These are phyloP conservation scores for Nemapogon koenigi DNA, from an alignment of 2,888 invertebrate genomes.

Conservation along the genomic window DNA sequence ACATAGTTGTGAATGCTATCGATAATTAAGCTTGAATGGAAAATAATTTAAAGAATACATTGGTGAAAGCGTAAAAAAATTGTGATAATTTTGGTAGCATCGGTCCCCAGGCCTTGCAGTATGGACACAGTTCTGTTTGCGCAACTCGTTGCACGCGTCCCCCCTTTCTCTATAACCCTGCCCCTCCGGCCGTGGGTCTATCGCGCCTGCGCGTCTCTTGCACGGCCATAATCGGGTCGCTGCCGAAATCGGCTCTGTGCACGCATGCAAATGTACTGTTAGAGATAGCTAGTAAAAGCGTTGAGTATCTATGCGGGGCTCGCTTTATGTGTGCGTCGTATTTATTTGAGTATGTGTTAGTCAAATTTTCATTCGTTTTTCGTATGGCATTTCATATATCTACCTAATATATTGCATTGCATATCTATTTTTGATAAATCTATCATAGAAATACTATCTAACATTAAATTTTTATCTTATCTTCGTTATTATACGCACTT, in stretches of 20 bases:
- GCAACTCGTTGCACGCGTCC: constrained; percentile 55
- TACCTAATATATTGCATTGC: no score
- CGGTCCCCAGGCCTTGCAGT: constrained; percentile 4
- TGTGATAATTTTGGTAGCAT: background rate
- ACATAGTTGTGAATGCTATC: no score
- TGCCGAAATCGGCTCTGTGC: constrained; percentile 31
- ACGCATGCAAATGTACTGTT: constrained; percentile 64
- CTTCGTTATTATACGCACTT: no score
- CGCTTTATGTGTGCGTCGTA: background rate
- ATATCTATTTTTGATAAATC: no score
- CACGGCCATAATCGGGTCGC: constrained; percentile 58
- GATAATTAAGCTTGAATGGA: no score
- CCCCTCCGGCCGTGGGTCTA: constrained; percentile 18
- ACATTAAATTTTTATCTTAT: no score
- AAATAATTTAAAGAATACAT: no score
- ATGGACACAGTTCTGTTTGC: constrained; percentile 29
- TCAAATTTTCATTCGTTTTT: no score
- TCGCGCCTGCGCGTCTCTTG: constrained; percentile 58
- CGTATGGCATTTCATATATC: no score
- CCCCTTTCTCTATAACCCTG: constrained; percentile 24
- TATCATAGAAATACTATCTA: no score
- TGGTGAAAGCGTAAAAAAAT: no score
- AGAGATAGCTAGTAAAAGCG: constrained; percentile 19
- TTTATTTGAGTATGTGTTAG: background rate
- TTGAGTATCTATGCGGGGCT: constrained; percentile 3